phyloP scores from a whole-genome alignment of 1,140 invertebrate genomes.

The Drosophila bifasciata region DNA sequence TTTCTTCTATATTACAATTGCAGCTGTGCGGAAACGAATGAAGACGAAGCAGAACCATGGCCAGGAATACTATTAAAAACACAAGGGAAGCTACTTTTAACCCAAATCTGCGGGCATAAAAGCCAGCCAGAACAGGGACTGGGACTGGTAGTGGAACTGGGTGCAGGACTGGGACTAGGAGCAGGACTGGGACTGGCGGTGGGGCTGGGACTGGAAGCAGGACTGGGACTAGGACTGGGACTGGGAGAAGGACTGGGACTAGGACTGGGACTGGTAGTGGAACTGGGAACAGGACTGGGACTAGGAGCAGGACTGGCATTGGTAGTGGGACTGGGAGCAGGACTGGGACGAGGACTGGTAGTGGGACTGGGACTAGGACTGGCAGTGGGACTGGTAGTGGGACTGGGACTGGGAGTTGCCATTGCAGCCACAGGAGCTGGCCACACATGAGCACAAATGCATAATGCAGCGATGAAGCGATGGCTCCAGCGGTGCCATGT shows the following conservation, averaged over 20 bases:
- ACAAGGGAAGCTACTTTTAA: conserved; percentile 80
- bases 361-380: conserved; percentile 10
- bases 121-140: conserved; percentile 32
- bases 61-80: conserved; percentile 75
- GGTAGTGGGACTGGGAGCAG: conserved; percentile 16
- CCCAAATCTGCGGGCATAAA: conserved; percentile 80
- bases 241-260: too few species aligned
- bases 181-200: conserved; percentile 15
- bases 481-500: conserved; percentile 37
- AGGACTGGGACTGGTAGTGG: conserved; percentile 19
- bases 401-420: conserved; percentile 15
- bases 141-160: conserved; percentile 17
- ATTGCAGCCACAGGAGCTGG: conserved; percentile 29
- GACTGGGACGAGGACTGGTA: conserved; percentile 2
- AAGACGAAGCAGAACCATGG: conserved; percentile 21
- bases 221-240: conserved; percentile 4
- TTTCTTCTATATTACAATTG: conserved; percentile 31
- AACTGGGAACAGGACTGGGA: too few species aligned
- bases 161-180: too few species aligned
- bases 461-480: conserved; percentile 55
- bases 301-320: conserved; percentile 16
- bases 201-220: too few species aligned
- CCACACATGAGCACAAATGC: conserved; percentile 68
- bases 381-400: conserved; percentile 13
- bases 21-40: conserved; percentile 26